phyloP scores from a whole-genome alignment of 2,888 invertebrate genomes.

The Hydraecia micacea region DNA sequence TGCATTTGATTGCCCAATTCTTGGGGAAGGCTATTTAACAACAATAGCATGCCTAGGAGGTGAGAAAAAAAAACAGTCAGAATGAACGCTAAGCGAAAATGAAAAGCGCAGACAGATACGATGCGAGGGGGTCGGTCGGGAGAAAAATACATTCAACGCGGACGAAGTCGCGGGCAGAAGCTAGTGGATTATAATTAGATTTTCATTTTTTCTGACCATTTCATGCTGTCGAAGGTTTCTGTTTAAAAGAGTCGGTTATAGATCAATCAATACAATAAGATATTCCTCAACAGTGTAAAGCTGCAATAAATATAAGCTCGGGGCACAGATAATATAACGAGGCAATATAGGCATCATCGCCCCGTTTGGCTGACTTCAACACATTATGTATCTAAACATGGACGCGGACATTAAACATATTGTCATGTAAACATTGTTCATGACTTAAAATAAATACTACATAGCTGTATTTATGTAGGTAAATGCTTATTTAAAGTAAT shows the following conservation, averaged over 20 bases:
- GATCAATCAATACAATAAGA: not conserved
- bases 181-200: not conserved
- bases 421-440: conserved; percentile 21
- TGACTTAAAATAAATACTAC: conserved; percentile 40
- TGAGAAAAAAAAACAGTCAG: too few species aligned
- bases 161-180: not conserved
- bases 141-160: too few species aligned
- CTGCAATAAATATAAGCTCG: not conserved
- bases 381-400: conserved; percentile 30
- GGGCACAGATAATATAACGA: too few species aligned
- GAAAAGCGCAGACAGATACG: not conserved
- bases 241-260: too few species aligned
- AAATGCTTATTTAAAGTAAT: conserved; percentile 24
- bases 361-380: conserved; percentile 2
- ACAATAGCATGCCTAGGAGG: not conserved
- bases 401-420: conserved; percentile 25
- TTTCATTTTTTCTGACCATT: not conserved
- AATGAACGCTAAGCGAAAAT: not conserved
- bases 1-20: too few species aligned
- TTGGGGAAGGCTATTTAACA: too few species aligned
- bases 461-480: conserved; percentile 2
- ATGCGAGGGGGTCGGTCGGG: too few species aligned
- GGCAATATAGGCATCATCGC: conserved; percentile 15
- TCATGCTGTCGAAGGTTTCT: too few species aligned
- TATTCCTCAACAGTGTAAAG: not conserved